phyloP scores from a whole-genome alignment of 2,113 vertebrate species.

The Meriones unguiculatus region DNA sequence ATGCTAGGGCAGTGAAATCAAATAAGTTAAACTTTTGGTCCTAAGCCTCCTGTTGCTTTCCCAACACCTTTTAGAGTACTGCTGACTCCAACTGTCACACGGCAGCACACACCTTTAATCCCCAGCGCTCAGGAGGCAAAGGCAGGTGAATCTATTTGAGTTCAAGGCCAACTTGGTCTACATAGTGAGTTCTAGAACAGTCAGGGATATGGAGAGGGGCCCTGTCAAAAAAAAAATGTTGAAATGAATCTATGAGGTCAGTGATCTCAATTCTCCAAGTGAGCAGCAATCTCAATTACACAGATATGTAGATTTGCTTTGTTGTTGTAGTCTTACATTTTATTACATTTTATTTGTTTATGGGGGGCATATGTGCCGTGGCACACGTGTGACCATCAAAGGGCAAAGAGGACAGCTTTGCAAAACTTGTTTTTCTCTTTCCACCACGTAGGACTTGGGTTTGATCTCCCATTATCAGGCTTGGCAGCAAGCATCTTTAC shows the following conservation, averaged over 20 bases:
- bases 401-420: neutral
- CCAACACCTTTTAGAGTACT: neutral
- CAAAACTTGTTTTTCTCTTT: neutral
- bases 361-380: neutral
- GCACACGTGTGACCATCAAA: neutral
- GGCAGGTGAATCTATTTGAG: neutral
- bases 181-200: neutral
- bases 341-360: neutral
- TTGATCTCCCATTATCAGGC: neutral
- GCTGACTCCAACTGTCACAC: neutral
- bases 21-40: neutral
- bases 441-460: neutral
- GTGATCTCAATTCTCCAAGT: neutral
- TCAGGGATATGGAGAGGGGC: neutral
- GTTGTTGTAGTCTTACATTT: neutral
- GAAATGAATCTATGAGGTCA: neutral
- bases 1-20: neutral
- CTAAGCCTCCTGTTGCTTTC: neutral
- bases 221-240: neutral
- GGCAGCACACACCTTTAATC: neutral
- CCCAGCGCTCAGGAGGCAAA: neutral
- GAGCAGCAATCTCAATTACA: neutral
- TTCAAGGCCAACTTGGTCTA: neutral
- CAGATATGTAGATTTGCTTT: neutral
- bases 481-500: neutral